Conservation (phyloP, 1,140 invertebrate genomes). For the Polypedilum pembai region DNA sequence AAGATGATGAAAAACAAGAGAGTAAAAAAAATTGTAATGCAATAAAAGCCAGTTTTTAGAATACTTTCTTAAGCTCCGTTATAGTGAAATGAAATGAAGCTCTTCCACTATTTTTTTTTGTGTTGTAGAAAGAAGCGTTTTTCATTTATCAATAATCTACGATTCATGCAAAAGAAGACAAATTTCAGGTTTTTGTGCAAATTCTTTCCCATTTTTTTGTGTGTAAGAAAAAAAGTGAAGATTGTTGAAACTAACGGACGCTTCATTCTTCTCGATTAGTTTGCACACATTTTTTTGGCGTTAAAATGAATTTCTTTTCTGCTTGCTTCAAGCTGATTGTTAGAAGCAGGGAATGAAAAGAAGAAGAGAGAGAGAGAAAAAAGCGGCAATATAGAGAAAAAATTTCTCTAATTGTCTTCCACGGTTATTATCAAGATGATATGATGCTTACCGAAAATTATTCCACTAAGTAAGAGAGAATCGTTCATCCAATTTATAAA, state of each 20-base stretch:
- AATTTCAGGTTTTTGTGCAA: constrained; percentile 21
- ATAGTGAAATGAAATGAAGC: neutral
- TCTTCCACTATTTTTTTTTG: constrained; percentile 3
- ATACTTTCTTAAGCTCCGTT: neutral
- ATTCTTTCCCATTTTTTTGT: constrained; percentile 1
- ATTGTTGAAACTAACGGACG: constrained; percentile 17
- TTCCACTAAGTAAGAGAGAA: neutral
- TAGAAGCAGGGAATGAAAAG: neutral
- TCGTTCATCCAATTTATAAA: no score
- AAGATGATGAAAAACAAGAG: neutral
- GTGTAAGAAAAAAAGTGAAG: neutral
- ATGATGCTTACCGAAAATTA: neutral
- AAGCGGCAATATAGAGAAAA: neutral
- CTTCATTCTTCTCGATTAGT: constrained; percentile 21
- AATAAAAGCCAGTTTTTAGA: constrained; percentile 6
- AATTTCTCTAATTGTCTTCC: neutral
- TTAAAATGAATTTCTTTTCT: neutral
- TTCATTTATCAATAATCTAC: constrained; percentile 20
- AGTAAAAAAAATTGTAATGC: neutral
- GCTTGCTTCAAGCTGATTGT: neutral
- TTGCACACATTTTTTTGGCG: constrained; percentile 4
- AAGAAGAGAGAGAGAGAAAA: no score
- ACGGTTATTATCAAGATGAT: neutral
- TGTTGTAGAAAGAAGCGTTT: neutral
- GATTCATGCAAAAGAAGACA: constrained; percentile 27